Evolutionary conservation across 2,113 vertebrate genomes (phyloP), one percentile per base, ranked within the genome.

Genomic region (Indri indri): DNA sequence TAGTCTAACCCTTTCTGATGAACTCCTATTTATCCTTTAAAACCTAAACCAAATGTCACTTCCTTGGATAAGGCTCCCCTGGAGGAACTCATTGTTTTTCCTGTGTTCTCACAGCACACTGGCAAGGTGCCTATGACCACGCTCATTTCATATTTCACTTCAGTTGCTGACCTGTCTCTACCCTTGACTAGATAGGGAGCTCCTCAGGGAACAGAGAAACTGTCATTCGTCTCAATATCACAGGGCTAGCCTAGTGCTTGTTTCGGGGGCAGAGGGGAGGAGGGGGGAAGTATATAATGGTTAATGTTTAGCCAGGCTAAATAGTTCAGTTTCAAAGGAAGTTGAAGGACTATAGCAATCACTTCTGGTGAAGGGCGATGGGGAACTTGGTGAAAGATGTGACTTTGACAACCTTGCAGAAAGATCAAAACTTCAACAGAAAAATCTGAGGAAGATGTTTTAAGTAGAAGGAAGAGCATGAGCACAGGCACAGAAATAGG

Each of bases 251-350:
- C 34, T 65, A 50, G 30, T 25, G 74, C 25, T 68, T 80, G 22
- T 85, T 61, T 80, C n/a, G 10, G 8, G 42, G 13, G 42, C 8
- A 4, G 23, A 13, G 25, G 13, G 45, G n/a, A 3, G 11, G 52
- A 9, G 12, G 20, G 20, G 16, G 0, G 0, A 3, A 5, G 2
- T n/a, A 9, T n/a, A 63, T 85, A 40, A 52, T 65, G 13, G 59
- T 52, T 16, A 79, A 22, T 66, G 22, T 50, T 59, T 84, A 84
- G 50, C 17, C 6, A 57, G 80, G 63, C 9, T 37, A 84, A 50
- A 90, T 54, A 14, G 40, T 52, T 20, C n/a, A 70, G 20, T 86
- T 91, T 42, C 22, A 50, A 42, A 90, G 2, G 81, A 27, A 34
- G 8, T 40, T 86, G 20, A 83, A 90, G 6, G 45, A 2, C 42